Conservation (phyloP, 1,140 invertebrate species). For the Caenorhabditis briggsae region DNA sequence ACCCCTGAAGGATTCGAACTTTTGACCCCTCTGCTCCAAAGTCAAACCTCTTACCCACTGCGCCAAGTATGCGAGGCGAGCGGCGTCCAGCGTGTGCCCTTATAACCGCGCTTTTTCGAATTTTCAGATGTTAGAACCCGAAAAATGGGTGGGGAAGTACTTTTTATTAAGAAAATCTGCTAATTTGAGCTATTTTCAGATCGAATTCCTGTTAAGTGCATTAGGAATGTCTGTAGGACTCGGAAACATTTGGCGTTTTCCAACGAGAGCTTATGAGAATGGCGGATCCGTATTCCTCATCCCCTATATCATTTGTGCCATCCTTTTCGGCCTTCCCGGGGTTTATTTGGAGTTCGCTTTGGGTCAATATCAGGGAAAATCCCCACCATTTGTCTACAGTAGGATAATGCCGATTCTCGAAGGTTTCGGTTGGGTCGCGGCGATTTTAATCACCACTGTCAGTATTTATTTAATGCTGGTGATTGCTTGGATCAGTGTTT, state of each 20-base stretch:
- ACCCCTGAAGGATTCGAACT: too few relatives aligned
- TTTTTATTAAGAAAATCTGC: too few relatives aligned
- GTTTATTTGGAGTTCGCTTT: not conserved
- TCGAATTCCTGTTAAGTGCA: not conserved
- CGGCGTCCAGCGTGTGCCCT: too few relatives aligned
- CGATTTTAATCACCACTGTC: not conserved
- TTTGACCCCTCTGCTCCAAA: too few relatives aligned
- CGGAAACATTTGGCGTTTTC: slow-evolving; percentile 72
- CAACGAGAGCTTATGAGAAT: slow-evolving; percentile 78
- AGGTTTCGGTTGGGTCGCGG: not conserved
- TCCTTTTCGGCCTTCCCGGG: not conserved
- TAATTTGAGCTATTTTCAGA: too few relatives aligned
- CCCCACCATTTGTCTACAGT: not conserved
- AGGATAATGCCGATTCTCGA: not conserved
- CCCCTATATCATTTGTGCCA: not conserved
- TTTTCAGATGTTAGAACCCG: not conserved
- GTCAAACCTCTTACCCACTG: too few relatives aligned
- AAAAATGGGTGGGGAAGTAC: not conserved
- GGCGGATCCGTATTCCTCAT: slow-evolving; percentile 79
- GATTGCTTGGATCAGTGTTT: slow-evolving; percentile 96
- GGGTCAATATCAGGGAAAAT: not conserved
- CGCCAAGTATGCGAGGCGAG: too few relatives aligned
- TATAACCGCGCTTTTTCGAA: too few relatives aligned
- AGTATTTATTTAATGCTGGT: slow-evolving; percentile 97
- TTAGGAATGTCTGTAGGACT: slow-evolving; percentile 81